These are phyloP conservation scores for Verasper variegatus DNA, from an alignment of 2,113 vertebrate species.

Conservation along the genomic window DNA sequence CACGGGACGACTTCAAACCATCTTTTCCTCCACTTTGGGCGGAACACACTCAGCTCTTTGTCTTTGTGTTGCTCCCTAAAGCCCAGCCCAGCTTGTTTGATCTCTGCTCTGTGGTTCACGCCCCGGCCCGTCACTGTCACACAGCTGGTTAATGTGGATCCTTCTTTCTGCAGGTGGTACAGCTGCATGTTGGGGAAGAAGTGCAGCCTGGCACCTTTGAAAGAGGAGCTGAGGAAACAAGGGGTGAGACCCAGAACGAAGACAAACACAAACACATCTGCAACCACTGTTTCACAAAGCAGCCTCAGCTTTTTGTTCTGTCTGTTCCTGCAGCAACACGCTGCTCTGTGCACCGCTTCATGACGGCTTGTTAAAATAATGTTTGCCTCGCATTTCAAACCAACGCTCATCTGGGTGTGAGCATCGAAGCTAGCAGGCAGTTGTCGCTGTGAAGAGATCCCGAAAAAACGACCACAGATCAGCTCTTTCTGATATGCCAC, in stretches of 20 bases:
- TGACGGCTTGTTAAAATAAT: slow-evolving; percentile 28
- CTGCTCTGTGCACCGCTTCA: background rate
- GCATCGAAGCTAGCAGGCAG: background rate
- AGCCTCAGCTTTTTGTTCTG: slow-evolving; percentile 19
- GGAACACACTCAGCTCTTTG: background rate
- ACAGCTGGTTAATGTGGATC: slow-evolving; percentile 37
- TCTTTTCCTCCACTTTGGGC: slow-evolving; percentile 36
- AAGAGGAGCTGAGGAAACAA: slow-evolving; percentile 95
- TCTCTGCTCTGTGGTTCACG: slow-evolving; percentile 31
- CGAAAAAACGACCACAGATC: slow-evolving; percentile 10
- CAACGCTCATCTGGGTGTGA: slow-evolving; percentile 9
- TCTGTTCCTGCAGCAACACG: slow-evolving; percentile 8
- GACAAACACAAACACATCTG: slow-evolving; percentile 1
- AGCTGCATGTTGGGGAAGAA: slow-evolving; percentile 99
- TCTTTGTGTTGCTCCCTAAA: slow-evolving; percentile 24
- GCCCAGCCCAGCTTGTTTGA: slow-evolving; percentile 50
- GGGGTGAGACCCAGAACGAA: slow-evolving; percentile 83
- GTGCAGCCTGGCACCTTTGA: slow-evolving; percentile 95
- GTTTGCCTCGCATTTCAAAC: slow-evolving; percentile 1
- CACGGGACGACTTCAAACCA: slow-evolving; percentile 64
- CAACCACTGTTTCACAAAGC: slow-evolving; percentile 4
- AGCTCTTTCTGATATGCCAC: slow-evolving; percentile 28
- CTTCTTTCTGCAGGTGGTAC: slow-evolving; percentile 90
- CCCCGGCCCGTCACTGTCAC: background rate
- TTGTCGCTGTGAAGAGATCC: background rate